phyloP scores from a whole-genome alignment of 2,113 vertebrate genomes.

The Muntiacus reevesi region DNA sequence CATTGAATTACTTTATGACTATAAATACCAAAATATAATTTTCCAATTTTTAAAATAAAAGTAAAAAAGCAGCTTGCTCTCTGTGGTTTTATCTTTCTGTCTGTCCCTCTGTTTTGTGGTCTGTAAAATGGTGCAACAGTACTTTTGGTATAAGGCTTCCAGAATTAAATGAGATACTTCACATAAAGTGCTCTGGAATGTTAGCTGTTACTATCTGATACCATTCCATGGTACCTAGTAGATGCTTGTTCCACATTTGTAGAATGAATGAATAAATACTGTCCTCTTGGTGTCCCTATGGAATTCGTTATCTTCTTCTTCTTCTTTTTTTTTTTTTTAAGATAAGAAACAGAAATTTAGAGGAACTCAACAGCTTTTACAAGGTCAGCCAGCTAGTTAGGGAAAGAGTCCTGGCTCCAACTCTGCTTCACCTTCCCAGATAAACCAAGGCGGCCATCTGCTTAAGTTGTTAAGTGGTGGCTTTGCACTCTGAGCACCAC shows the following conservation, averaged over 20 bases:
- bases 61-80: not conserved
- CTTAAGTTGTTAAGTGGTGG: not conserved
- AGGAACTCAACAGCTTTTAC: not conserved
- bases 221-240: not conserved
- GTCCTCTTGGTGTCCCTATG: not conserved
- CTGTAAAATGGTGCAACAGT: not conserved
- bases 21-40: not conserved
- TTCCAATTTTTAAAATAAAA: not conserved
- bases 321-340: not conserved
- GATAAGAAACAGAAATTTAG: not conserved
- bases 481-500: not conserved
- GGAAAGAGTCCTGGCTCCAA: not conserved
- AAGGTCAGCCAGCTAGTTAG: not conserved
- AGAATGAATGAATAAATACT: not conserved
- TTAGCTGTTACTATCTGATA: not conserved
- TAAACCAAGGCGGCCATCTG: not conserved
- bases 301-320: not conserved
- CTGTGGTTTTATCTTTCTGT: not conserved
- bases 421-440: not conserved
- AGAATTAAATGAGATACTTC: not conserved
- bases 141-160: not conserved
- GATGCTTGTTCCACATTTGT: not conserved
- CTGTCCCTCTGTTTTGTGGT: not conserved
- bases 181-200: not conserved
- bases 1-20: not conserved